Evolutionary conservation across 2,113 vertebrate species (phyloP).

Genomic region (Rutilus rutilus): DNA sequence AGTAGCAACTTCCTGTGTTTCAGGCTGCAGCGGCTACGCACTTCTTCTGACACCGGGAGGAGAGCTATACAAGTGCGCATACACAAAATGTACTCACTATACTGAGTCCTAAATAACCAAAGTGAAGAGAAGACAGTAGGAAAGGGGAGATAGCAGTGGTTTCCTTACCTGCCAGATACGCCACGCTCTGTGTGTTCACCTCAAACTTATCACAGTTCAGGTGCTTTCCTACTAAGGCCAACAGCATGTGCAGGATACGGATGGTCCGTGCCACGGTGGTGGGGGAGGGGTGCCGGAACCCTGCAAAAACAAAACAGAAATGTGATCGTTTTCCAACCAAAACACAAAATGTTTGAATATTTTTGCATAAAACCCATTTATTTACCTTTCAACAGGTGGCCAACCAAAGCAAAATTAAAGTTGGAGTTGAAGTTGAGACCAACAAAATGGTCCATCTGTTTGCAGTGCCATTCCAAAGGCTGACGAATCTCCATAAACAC

Average conservation of each 20-base stretch:
- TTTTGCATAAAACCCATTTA: not conserved
- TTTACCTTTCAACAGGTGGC: constrained; percentile 95
- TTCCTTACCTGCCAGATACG: constrained; percentile 91
- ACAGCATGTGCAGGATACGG: constrained; percentile 92
- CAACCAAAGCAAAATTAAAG: constrained; percentile 97
- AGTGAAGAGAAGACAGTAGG: not conserved
- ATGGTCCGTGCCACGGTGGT: constrained; percentile 93
- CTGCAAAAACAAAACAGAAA: constrained; percentile 65
- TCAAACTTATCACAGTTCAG: constrained; percentile 98
- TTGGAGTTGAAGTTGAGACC: constrained; percentile 96
- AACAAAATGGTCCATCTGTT: constrained; percentile 99
- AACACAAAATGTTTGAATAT: not conserved
- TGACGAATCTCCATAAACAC: constrained; percentile 96
- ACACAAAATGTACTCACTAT: not conserved
- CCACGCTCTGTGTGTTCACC: constrained; percentile 97
- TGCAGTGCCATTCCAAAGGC: constrained; percentile 97
- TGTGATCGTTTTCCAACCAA: not conserved
- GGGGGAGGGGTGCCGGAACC: constrained; percentile 92
- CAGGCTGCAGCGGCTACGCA: constrained; percentile 94
- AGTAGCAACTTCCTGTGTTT: constrained; percentile 96
- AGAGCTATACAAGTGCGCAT: constrained; percentile 74
- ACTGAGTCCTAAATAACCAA: not conserved
- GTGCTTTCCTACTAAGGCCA: constrained; percentile 93
- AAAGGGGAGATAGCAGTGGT: not conserved
- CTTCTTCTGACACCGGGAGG: constrained; percentile 95